Percentiles rank a stretch among this genome's conserved stretches.
Conservation (phyloP, 2,113 vertebrate genomes). For the Hemiscyllium ocellatum region DNA sequence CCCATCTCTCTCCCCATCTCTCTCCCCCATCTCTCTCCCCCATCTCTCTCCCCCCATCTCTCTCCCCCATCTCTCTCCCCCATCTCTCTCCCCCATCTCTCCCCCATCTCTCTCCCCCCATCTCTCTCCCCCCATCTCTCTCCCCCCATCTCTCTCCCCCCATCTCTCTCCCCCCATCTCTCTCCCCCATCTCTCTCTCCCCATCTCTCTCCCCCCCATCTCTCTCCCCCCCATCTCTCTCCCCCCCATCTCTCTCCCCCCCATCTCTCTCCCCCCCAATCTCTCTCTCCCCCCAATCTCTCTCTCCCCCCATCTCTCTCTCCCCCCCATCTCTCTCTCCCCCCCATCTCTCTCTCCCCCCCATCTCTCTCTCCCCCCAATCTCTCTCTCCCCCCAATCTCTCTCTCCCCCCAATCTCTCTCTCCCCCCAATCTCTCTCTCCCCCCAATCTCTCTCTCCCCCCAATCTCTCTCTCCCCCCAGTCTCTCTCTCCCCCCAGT, state of each 20-base stretch:
- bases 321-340: not conserved
- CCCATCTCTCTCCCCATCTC: not conserved
- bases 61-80: not conserved
- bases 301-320: too few species aligned
- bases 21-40: too few species aligned
- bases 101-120: not conserved
- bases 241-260: not conserved
- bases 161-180: not conserved
- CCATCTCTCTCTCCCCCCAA: not conserved
- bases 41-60: not conserved
- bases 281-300: too few species aligned
- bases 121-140: not conserved
- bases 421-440: not conserved
- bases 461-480: too few species aligned
- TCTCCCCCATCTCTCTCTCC: too few species aligned
- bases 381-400: not conserved
- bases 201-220: too few species aligned
- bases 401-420: too few species aligned
- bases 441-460: not conserved
- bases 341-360: too few species aligned
- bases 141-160: not conserved
- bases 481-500: not conserved
- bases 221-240: not conserved
- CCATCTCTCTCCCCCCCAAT: too few species aligned
- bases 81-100: too few species aligned